Evolutionary conservation across 2,113 vertebrate genomes (phyloP).

Genomic region (Bothrops jararaca): DNA sequence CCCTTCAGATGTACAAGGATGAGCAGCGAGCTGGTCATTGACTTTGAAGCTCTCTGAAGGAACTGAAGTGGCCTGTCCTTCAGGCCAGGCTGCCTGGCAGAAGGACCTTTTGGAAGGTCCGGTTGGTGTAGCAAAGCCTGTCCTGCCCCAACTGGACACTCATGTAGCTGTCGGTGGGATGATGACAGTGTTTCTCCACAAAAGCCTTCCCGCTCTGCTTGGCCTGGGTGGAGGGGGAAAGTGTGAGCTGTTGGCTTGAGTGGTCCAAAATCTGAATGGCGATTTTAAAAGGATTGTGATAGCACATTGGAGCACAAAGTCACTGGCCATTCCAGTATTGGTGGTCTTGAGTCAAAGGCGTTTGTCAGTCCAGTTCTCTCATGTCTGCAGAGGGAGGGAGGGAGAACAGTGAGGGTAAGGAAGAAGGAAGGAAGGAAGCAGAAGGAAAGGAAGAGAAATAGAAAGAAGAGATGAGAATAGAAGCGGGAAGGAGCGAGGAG

Average conservation of each 20-base stretch:
- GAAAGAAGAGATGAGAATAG: too few relatives aligned
- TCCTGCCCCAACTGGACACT: not conserved
- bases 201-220: conserved; percentile 27
- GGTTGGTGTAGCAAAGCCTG: conserved; percentile 25
- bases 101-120: conserved; percentile 11
- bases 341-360: not conserved
- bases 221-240: conserved; percentile 10
- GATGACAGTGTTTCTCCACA: conserved; percentile 20
- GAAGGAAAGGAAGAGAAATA: too few relatives aligned
- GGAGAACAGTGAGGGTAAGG: conserved; percentile 4
- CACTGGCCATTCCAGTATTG: not conserved
- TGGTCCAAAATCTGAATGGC: not conserved
- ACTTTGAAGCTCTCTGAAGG: not conserved
- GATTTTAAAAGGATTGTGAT: not conserved
- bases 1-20: not conserved
- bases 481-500: fast-evolving
- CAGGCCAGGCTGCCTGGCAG: conserved; percentile 30
- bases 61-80: not conserved
- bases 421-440: not conserved
- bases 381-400: conserved; percentile 31
- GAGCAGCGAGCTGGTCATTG: not conserved
- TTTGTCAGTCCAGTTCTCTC: conserved; percentile 20
- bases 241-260: not conserved
- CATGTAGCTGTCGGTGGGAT: conserved; percentile 16
- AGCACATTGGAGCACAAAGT: not conserved